Conservation (phyloP, 2,113 vertebrate genomes). For the Tor tambroides region DNA sequence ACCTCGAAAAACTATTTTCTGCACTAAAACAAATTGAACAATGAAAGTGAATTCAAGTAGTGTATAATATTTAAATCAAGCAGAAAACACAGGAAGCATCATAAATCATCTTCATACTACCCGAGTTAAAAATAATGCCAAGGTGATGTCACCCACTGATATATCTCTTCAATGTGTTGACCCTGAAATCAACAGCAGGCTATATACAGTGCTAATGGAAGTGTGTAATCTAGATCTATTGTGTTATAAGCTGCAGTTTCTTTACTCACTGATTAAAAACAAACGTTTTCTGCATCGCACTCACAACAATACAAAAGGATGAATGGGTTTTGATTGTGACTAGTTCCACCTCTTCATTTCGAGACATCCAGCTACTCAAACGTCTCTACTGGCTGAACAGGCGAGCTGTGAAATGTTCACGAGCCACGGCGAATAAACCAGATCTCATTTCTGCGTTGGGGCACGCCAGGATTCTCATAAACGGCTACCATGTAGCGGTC, state of each 20-base stretch:
- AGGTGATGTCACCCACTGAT: background rate
- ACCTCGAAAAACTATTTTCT: background rate
- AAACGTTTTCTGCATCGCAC: background rate
- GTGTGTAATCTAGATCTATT: background rate
- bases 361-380: background rate
- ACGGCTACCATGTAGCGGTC: constrained; percentile 79
- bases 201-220: background rate
- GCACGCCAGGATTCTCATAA: constrained; percentile 82
- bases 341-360: background rate
- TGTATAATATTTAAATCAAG: background rate
- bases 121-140: background rate
- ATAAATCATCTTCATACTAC: background rate
- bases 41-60: background rate
- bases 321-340: constrained; percentile 7
- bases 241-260: background rate
- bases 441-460: constrained; percentile 83
- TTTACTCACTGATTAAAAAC: background rate
- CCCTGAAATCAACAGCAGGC: background rate
- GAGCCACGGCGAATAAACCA: constrained; percentile 79
- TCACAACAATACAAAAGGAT: constrained; percentile 1
- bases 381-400: background rate
- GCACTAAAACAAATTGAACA: background rate
- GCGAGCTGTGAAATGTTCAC: constrained; percentile 38
- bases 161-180: background rate
- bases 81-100: background rate